Conservation (phyloP, 2,797 vertebrate genomes). For the Enteromius thamalakanensis region DNA sequence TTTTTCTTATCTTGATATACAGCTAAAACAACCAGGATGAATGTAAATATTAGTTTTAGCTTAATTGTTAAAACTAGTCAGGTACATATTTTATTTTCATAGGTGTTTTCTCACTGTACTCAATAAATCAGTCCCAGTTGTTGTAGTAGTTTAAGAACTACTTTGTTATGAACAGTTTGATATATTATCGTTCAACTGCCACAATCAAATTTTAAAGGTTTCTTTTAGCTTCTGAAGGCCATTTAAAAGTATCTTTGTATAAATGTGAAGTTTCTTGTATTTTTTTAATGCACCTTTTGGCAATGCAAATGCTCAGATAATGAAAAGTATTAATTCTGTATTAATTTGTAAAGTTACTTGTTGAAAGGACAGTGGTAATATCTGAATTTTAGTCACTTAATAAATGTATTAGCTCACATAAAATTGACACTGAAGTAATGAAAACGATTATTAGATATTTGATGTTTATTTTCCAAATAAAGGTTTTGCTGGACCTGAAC, state of each 20-base stretch:
- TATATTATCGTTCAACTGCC: background rate
- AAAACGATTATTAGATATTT: background rate
- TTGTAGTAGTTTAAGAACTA: background rate
- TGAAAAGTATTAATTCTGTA: background rate
- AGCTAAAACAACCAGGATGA: conserved; percentile 33
- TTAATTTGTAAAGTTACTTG: background rate
- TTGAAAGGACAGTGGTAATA: background rate
- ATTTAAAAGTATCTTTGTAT: background rate
- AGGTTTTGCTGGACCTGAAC: background rate
- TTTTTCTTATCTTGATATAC: conserved; percentile 6
- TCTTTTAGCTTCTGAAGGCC: background rate
- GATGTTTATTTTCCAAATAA: background rate
- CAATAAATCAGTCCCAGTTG: background rate
- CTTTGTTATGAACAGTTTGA: conserved; percentile 15
- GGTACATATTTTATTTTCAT: conserved; percentile 47
- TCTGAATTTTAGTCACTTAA: background rate
- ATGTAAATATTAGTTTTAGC: conserved; percentile 51
- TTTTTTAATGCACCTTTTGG: background rate
- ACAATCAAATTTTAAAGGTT: conserved; percentile 13
- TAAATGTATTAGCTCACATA: background rate
- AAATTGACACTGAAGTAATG: background rate
- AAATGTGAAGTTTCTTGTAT: conserved; percentile 24
- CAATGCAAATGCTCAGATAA: background rate
- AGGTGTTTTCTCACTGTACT: conserved; percentile 7
- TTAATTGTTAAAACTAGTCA: conserved; percentile 27